Base-by-base conservation (phyloP, 92 coral and sea anemone genomes). In the Siderastrea siderea region DNA sequence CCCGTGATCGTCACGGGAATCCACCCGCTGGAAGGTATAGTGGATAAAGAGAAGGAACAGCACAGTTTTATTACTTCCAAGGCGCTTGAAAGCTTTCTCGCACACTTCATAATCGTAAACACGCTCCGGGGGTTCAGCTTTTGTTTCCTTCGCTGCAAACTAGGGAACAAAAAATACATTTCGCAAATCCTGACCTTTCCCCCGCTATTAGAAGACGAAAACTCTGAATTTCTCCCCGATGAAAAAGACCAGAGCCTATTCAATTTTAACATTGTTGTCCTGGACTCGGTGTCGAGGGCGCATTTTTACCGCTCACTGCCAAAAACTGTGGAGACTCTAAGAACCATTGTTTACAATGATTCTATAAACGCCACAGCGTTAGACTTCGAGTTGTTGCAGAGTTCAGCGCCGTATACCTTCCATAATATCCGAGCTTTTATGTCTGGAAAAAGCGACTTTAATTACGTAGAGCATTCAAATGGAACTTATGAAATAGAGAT, bases 261-360 rank as follows among this genome's bases (percentile, higher is more conserved):
- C 54, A 94, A 94, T 46, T 67, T 96, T 8, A 96, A 96, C 78
- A 86, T 96, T 59, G 55, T 96, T 53, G 76, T 94, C 49, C 71
- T 96, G 53, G 98, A 96, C 57, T 96, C 98, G 4, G 93, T 96
- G 2, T 96, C 98, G 13, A 88, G 98, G 1, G 91, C 94, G 8
- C 98, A 96, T 82, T 94, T 96, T 77, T 96, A 96, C 70, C 95
- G 98, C 67, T 87, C 95, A n/a, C 88, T 96, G 1, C 97, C 97
- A 15, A 90, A 92, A 69, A 84, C 98, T 1, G 97, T 91, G 1
- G 83, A 81, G 51, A 81, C 90, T 8, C 86, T 96, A 1, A 82
- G 94, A 45, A 82, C 87, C 19, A 88, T 96, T 71, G 95, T 92
- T 16, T 90, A 92, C 62, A 90, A 92, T 47, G 67, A 62, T 7